Percentiles rank a stretch among this genome's conserved stretches.
Evolutionary conservation across 1,140 invertebrate species (phyloP).

Genomic region (Mylabris phalerata): DNA sequence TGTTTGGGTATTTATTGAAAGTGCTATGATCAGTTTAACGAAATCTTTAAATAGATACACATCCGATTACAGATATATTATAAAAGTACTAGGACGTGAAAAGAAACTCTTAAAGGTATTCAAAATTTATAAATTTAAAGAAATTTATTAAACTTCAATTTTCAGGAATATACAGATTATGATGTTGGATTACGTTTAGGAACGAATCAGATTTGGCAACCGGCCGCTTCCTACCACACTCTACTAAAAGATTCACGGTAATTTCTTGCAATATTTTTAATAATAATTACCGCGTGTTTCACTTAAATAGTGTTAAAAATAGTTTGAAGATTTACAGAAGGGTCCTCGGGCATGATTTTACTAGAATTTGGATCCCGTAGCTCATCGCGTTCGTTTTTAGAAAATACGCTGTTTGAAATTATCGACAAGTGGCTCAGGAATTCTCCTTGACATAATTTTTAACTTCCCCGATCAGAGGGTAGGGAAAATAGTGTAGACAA

Average conservation of each 20-base stretch:
- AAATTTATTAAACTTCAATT: conserved; percentile 1
- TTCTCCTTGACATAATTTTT: too few relatives aligned
- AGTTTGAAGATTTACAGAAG: too few relatives aligned
- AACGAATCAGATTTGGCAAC: conserved; percentile 66
- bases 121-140: neutral
- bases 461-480: too few relatives aligned
- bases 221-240: conserved; percentile 40
- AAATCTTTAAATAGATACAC: conserved; percentile 81
- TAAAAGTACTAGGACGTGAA: conserved; percentile 66
- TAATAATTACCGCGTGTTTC: neutral
- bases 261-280: conserved; percentile 32
- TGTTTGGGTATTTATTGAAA: conserved; percentile 64
- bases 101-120: conserved; percentile 79
- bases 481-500: too few relatives aligned
- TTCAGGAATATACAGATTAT: conserved; percentile 61
- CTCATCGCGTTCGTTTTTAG: too few relatives aligned
- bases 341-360: too few relatives aligned
- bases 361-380: neutral
- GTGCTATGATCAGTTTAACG: conserved; percentile 82
- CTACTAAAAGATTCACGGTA: conserved; percentile 44
- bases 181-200: conserved; percentile 58
- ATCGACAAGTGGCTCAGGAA: too few relatives aligned
- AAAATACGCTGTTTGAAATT: too few relatives aligned
- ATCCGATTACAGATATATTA: conserved; percentile 87
- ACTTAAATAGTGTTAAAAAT: neutral